Conservation (phyloP, 2,797 vertebrate species). For the Neosalanx taihuensis region DNA sequence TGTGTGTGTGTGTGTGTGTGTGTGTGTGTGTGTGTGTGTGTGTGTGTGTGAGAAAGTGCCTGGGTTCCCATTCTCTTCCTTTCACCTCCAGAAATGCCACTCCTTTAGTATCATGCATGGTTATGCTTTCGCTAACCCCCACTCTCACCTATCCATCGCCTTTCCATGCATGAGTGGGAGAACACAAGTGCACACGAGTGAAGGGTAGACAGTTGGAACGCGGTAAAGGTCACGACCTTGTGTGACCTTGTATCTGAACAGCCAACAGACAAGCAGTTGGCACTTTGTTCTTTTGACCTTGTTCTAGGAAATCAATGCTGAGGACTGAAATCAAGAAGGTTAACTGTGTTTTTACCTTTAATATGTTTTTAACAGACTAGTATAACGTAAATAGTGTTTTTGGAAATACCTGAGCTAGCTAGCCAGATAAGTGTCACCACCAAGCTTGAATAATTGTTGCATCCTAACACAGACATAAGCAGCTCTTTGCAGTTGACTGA, state of each 20-base stretch:
- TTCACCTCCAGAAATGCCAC: not conserved
- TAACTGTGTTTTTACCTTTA: constrained; percentile 71
- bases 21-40: constrained; percentile 38
- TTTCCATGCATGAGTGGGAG: constrained; percentile 1
- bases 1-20: constrained; percentile 25
- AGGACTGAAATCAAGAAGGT: constrained; percentile 57
- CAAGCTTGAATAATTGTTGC: constrained; percentile 28
- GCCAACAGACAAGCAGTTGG: constrained; percentile 35
- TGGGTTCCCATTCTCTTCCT: constrained; percentile 39
- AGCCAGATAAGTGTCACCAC: constrained; percentile 26
- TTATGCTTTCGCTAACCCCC: not conserved
- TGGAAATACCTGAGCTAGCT: constrained; percentile 28
- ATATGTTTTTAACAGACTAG: constrained; percentile 61
- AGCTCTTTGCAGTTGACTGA: constrained; percentile 29
- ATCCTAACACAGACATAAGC: constrained; percentile 38
- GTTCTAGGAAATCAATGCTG: constrained; percentile 61
- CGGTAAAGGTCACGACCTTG: not conserved
- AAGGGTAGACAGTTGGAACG: not conserved
- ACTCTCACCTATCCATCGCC: not conserved
- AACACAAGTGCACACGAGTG: not conserved
- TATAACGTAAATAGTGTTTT: constrained; percentile 49
- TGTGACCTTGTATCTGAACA: not conserved
- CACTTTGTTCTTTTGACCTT: constrained; percentile 26
- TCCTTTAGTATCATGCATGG: not conserved
- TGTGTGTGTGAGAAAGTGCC: constrained; percentile 24